phyloP scores from a whole-genome alignment of 2,888 invertebrate genomes.

The Trissolcus brochymenae region DNA sequence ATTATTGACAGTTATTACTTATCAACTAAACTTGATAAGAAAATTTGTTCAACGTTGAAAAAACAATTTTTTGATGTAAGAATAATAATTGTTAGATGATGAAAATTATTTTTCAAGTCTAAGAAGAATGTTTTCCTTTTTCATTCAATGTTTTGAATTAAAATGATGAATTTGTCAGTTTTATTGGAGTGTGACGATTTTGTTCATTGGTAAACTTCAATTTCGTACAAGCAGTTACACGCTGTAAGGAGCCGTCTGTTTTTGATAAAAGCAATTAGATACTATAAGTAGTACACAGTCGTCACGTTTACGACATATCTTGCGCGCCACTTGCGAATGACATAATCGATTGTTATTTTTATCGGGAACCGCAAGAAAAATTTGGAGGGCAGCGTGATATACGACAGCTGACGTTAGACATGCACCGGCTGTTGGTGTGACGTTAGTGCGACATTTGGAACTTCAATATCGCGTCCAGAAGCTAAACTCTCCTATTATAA shows the following conservation, averaged over 20 bases:
- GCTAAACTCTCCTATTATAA: conserved; percentile 36
- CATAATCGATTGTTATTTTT: conserved; percentile 56
- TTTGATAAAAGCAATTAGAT: neutral
- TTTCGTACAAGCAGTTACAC: too few species aligned
- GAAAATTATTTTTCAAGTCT: too few species aligned
- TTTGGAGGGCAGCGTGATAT: conserved; percentile 51
- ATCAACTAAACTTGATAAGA: neutral
- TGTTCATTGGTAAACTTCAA: too few species aligned
- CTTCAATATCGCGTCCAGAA: conserved; percentile 61
- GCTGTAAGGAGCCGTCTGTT: neutral
- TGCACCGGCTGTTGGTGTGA: conserved; percentile 72
- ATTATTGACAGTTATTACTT: neutral
- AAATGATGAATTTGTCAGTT: too few species aligned
- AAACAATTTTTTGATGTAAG: too few species aligned
- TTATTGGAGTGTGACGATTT: too few species aligned
- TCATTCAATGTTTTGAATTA: too few species aligned
- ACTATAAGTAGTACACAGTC: conserved; percentile 8
- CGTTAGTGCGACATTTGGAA: conserved; percentile 67
- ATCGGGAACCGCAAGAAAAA: conserved; percentile 52
- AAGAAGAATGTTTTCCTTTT: too few species aligned
- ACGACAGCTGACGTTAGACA: conserved; percentile 69
- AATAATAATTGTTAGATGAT: too few species aligned
- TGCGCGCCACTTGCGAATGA: conserved; percentile 41
- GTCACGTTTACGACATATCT: conserved; percentile 45
- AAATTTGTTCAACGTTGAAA: neutral